Conservation (phyloP, 30 jellyfish, hydroid and myxozoan genomes). For the Mastigias papua region DNA sequence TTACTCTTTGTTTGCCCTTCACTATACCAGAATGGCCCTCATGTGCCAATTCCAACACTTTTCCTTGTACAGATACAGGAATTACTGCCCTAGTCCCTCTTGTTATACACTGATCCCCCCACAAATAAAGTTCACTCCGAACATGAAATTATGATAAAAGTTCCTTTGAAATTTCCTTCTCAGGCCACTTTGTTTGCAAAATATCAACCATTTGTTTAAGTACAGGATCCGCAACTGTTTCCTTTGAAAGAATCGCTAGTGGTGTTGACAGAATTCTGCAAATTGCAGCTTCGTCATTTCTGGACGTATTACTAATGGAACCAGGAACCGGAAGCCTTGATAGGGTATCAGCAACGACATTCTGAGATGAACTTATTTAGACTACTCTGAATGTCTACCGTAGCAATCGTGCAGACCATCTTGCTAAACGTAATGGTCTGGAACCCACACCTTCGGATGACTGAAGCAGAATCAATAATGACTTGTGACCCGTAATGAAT, state of each 20-base stretch:
- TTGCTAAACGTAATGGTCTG: constrained; percentile 50
- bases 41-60: constrained; percentile 4
- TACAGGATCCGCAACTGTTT: constrained; percentile 9
- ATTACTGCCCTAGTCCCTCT: constrained; percentile 43
- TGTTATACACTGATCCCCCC: constrained; percentile 45
- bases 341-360: constrained; percentile 36
- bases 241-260: constrained; percentile 18
- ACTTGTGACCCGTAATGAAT: constrained; percentile 37
- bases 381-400: constrained; percentile 35
- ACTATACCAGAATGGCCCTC: constrained; percentile 33
- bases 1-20: constrained; percentile 19
- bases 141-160: constrained; percentile 25
- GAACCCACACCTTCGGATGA: constrained; percentile 49
- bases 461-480: constrained; percentile 38
- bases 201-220: constrained; percentile 2
- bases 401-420: constrained; percentile 49
- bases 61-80: constrained; percentile 11
- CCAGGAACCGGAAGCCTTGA: constrained; percentile 2
- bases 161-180: constrained; percentile 32
- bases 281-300: constrained; percentile 28
- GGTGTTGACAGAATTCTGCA: constrained; percentile 18
- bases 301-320: background rate
- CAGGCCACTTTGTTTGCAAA: constrained; percentile 49
- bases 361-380: constrained; percentile 22
- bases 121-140: constrained; percentile 30